A percentile compares a stretch with the other conserved stretches of the same genome.
Evolutionary conservation across 2,113 vertebrate species (phyloP).

Genomic region (Sapayoa aenigma): DNA sequence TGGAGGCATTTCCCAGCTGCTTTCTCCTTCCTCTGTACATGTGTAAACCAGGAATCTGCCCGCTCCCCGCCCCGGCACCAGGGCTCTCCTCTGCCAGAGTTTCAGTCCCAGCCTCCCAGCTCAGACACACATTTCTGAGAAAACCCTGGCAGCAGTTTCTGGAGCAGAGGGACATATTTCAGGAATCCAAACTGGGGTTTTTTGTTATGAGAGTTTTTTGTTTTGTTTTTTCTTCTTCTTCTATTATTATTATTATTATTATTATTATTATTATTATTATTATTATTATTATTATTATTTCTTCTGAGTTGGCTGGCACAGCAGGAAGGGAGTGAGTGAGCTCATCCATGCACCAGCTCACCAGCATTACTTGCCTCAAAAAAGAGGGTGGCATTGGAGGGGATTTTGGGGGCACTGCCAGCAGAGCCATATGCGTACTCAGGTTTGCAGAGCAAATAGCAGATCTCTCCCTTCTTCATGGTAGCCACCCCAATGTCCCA

Average conservation of each 20-base stretch:
- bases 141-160: constrained; percentile 61
- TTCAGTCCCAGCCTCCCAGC: constrained; percentile 36
- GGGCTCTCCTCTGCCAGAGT: neutral
- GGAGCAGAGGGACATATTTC: constrained; percentile 67
- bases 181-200: constrained; percentile 44
- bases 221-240: neutral
- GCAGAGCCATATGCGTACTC: constrained; percentile 88
- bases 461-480: constrained; percentile 92
- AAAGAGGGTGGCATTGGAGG: constrained; percentile 85
- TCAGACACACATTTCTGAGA: constrained; percentile 72
- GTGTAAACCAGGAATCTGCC: neutral
- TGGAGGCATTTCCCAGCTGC: neutral
- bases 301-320: neutral
- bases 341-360: neutral
- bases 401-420: constrained; percentile 90
- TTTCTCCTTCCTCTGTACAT: neutral
- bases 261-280: neutral
- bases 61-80: neutral
- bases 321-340: neutral
- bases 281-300: neutral
- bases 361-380: constrained; percentile 81
- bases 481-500: constrained; percentile 91
- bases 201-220: neutral
- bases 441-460: constrained; percentile 86
- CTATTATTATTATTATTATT: neutral